phyloP scores from a whole-genome alignment of 2,113 vertebrate genomes.

The Ctenomys sociabilis region DNA sequence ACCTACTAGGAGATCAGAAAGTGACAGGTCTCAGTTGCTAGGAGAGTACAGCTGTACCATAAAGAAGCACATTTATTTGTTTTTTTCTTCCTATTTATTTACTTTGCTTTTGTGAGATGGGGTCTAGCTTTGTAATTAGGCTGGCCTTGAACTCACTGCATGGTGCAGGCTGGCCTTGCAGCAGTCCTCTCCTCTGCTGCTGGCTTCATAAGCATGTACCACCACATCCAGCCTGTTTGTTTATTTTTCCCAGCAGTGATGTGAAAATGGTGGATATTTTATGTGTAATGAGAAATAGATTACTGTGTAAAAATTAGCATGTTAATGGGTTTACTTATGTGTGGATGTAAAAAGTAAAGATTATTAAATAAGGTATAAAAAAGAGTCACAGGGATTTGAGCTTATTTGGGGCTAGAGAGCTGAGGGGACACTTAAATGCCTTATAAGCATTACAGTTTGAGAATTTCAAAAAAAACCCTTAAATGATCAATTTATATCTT shows the following conservation, averaged over 20 bases:
- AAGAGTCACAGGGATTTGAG: background rate
- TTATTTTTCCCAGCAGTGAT: background rate
- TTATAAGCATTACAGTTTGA: background rate
- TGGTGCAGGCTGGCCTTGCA: background rate
- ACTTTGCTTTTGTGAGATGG: background rate
- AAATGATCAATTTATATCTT: background rate
- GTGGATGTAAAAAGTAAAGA: background rate
- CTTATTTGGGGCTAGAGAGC: background rate
- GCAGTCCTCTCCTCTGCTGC: too few relatives aligned
- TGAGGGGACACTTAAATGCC: background rate
- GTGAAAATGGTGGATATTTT: background rate
- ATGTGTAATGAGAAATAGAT: background rate
- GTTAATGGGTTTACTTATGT: slow-evolving; percentile 2
- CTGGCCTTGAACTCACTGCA: background rate
- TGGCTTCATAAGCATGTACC: too few relatives aligned
- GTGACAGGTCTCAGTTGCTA: background rate
- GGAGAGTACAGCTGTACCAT: background rate
- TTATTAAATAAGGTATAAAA: background rate
- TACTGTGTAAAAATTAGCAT: background rate
- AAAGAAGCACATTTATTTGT: background rate
- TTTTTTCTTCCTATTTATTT: background rate
- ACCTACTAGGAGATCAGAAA: background rate
- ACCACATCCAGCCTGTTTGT: background rate
- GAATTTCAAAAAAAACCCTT: background rate
- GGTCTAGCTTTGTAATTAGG: background rate